Percentiles rank a stretch among this genome's conserved stretches.
phyloP scores from a whole-genome alignment of 2,797 vertebrate species.

The Aeoliscus strigatus region DNA sequence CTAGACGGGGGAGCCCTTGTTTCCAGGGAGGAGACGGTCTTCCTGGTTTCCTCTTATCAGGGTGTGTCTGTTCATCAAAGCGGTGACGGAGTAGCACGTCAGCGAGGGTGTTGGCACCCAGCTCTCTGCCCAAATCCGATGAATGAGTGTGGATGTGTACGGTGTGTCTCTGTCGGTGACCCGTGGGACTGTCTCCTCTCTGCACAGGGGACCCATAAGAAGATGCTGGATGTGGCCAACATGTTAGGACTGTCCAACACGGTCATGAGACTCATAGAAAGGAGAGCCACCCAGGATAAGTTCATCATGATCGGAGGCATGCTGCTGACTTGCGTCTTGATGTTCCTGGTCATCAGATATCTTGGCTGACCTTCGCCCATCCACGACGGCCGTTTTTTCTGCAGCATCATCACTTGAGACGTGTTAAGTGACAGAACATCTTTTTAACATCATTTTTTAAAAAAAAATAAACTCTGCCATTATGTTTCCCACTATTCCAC shows the following conservation, averaged over 20 bases:
- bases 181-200: slow-evolving; percentile 24
- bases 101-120: slow-evolving; percentile 35
- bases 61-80: slow-evolving; percentile 67
- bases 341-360: slow-evolving; percentile 90
- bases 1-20: slow-evolving; percentile 48
- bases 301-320: slow-evolving; percentile 96
- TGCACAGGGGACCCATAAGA: slow-evolving; percentile 90
- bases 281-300: slow-evolving; percentile 93
- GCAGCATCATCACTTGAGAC: slow-evolving; percentile 48
- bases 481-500: slow-evolving; percentile 8
- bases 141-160: slow-evolving; percentile 33
- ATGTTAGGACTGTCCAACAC: slow-evolving; percentile 96
- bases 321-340: slow-evolving; percentile 89
- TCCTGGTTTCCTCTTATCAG: slow-evolving; percentile 76
- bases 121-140: slow-evolving; percentile 31
- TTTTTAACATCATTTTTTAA: slow-evolving; percentile 29
- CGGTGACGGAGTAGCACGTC: slow-evolving; percentile 31
- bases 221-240: slow-evolving; percentile 96
- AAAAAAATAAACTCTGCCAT: slow-evolving; percentile 34
- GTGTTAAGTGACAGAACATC: slow-evolving; percentile 38
- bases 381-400: slow-evolving; percentile 43
- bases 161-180: slow-evolving; percentile 5
- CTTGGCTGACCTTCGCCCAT: slow-evolving; percentile 77
- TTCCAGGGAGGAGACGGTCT: slow-evolving; percentile 73
- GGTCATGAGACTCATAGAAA: slow-evolving; percentile 95